Evolutionary conservation across 2,888 invertebrate genomes (phyloP), one percentile per base, ranked within the genome.

Genomic region (Drosophila neonasuta): DNA sequence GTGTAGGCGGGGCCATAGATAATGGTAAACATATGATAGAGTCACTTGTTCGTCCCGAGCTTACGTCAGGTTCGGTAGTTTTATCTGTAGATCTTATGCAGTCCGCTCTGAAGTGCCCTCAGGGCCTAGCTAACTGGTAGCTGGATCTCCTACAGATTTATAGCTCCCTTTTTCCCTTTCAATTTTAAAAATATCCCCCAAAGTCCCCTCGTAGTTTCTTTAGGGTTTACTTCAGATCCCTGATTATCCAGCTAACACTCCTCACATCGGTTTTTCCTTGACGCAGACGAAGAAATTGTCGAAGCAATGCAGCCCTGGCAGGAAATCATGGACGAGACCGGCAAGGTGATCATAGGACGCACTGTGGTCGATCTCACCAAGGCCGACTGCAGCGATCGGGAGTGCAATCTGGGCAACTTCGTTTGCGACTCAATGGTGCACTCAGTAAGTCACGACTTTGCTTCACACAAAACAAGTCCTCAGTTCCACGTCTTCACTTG

Each of bases 341-440:
- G 94, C 0, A 91, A 90, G 1, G 88, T 91, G 63, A 89, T 92
- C n/a, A 85, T 96, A 3, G 96, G 95, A 0, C 74, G 71, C 2
- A 92, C 93, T 0, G 89, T 91, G 71, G 94, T 95, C 0, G 88
- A 91, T 11, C 88, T 96, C 39, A 91, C 92, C 1, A 92, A 91
- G 39, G 89, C 89, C 0, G 83, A 88, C 1, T 96, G 96, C 77
- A 86, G 92, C 1, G 90, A 91, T 9, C 85, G 82, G 0, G 96
- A 96, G 89, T 96, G 96, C 81, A 95, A 94, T 80, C 90, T 96
- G 50, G 96, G 96, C 29, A 94, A 93, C 87, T 93, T 95, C 29
- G 92, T 95, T 54, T 93, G 95, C 34, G 96, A 96, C 73, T 94
- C 96, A 0, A 93, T 94, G 91, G 91, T 95, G 68, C 91, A 94